These are phyloP conservation scores for Bradynema listronoti DNA, from an alignment of 1,140 invertebrate genomes.

Conservation along the genomic window DNA sequence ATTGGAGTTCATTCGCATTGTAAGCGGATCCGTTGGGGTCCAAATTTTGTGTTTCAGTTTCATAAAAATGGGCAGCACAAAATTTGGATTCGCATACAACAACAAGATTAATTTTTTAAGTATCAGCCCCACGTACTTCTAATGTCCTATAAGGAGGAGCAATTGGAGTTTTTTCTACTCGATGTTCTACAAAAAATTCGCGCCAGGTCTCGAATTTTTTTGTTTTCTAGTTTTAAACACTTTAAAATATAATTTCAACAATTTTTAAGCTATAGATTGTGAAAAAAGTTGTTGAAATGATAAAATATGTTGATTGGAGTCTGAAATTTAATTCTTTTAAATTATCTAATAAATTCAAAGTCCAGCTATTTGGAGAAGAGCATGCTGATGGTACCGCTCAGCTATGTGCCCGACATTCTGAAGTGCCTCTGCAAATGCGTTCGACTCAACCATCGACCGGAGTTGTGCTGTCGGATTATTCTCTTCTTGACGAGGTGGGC, in stretches of 20 bases:
- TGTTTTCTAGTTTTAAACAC: slow-evolving; percentile 9
- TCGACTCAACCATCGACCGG: slow-evolving; percentile 67
- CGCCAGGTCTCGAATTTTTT: slow-evolving; percentile 9
- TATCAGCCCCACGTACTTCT: too few species aligned
- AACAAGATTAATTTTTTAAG: too few species aligned
- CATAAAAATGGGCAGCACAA: too few species aligned
- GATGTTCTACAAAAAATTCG: slow-evolving; percentile 29
- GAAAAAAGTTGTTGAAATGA: too few species aligned
- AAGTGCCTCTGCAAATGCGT: slow-evolving; percentile 68
- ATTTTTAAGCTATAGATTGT: not conserved
- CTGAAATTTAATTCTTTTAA: too few species aligned
- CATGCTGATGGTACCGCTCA: slow-evolving; percentile 75
- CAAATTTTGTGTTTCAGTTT: too few species aligned
- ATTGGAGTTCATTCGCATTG: too few species aligned
- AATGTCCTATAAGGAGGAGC: too few species aligned
- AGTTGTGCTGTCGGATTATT: slow-evolving; percentile 70
- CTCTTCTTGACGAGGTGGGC: slow-evolving; percentile 72
- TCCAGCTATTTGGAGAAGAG: slow-evolving; percentile 75
- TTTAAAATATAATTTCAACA: not conserved
- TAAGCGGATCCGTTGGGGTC: too few species aligned
- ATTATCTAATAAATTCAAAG: not conserved
- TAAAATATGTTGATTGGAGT: too few species aligned
- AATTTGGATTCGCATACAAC: too few species aligned
- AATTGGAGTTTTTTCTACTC: too few species aligned
- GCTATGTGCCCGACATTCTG: slow-evolving; percentile 72